A percentile compares a stretch with the other conserved stretches of the same genome.
phyloP scores from a whole-genome alignment of 2,797 vertebrate genomes.

The Anabas testudineus region DNA sequence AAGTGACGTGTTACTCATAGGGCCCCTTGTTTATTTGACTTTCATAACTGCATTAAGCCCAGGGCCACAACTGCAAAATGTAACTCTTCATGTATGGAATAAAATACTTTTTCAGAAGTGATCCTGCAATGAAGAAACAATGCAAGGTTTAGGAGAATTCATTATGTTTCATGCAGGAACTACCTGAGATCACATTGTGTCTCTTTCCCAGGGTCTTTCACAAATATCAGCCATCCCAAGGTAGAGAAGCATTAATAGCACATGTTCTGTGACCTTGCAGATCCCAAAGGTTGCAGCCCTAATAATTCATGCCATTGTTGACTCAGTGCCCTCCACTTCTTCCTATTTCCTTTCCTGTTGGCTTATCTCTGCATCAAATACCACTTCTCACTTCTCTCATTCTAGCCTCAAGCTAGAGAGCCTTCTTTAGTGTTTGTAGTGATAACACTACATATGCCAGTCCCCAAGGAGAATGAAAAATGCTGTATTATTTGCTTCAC shows the following conservation, averaged over 20 bases:
- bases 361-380: conserved; percentile 17
- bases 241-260: conserved; percentile 35
- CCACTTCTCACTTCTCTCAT: conserved; percentile 24
- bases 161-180: neutral
- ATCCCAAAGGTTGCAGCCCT: conserved; percentile 57
- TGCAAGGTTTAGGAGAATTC: neutral
- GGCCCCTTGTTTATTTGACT: conserved; percentile 79
- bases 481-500: too few species aligned
- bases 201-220: conserved; percentile 21
- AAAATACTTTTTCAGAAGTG: neutral
- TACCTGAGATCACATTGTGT: neutral
- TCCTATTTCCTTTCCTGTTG: conserved; percentile 22
- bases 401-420: conserved; percentile 74
- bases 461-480: too few species aligned
- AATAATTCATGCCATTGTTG: conserved; percentile 81
- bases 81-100: too few species aligned
- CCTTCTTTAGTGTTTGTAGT: conserved; percentile 41
- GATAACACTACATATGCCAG: neutral
- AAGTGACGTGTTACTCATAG: conserved; percentile 82
- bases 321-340: conserved; percentile 49
- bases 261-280: conserved; percentile 47
- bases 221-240: conserved; percentile 50
- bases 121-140: neutral
- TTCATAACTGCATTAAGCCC: conserved; percentile 71
- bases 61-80: conserved; percentile 52